Conservation (phyloP, 2,888 invertebrate species). For the Dioctria linearis region DNA sequence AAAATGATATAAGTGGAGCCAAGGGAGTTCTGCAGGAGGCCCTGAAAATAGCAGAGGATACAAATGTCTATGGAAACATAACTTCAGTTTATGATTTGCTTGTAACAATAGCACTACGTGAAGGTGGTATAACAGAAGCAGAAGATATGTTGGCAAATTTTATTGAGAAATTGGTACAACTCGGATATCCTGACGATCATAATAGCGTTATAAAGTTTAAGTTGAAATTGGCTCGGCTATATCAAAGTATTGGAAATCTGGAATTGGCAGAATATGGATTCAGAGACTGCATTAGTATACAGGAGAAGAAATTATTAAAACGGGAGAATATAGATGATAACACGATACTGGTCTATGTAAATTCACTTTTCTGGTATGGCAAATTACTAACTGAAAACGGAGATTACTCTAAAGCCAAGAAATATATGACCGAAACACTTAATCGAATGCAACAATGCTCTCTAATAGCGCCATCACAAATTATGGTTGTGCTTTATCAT, state of each 20-base stretch:
- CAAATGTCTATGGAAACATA: slow-evolving; percentile 63
- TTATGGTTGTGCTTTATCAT: slow-evolving; percentile 71
- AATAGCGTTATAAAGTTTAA: slow-evolving; percentile 70
- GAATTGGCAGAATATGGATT: slow-evolving; percentile 71
- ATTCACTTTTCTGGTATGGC: slow-evolving; percentile 72
- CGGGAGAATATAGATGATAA: slow-evolving; percentile 68
- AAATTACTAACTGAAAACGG: slow-evolving; percentile 68
- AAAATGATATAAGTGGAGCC: slow-evolving; percentile 67
- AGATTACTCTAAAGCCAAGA: slow-evolving; percentile 65
- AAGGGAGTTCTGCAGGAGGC: slow-evolving; percentile 69
- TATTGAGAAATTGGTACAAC: slow-evolving; percentile 69
- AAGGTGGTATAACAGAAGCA: slow-evolving; percentile 69
- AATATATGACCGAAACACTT: slow-evolving; percentile 68
- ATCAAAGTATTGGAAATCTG: slow-evolving; percentile 67
- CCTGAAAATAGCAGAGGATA: slow-evolving; percentile 69
- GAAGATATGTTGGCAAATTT: slow-evolving; percentile 68
- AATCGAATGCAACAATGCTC: slow-evolving; percentile 69
- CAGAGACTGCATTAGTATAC: slow-evolving; percentile 68
- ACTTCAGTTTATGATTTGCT: slow-evolving; percentile 69
- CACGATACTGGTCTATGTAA: slow-evolving; percentile 70
- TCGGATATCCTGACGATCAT: slow-evolving; percentile 67
- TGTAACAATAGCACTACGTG: slow-evolving; percentile 69
- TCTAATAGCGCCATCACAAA: slow-evolving; percentile 69
- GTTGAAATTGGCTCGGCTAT: slow-evolving; percentile 70
- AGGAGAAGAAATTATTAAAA: slow-evolving; percentile 67